Evolutionary conservation across 2,113 vertebrate genomes (phyloP).

Genomic region (Anseranas semipalmata): DNA sequence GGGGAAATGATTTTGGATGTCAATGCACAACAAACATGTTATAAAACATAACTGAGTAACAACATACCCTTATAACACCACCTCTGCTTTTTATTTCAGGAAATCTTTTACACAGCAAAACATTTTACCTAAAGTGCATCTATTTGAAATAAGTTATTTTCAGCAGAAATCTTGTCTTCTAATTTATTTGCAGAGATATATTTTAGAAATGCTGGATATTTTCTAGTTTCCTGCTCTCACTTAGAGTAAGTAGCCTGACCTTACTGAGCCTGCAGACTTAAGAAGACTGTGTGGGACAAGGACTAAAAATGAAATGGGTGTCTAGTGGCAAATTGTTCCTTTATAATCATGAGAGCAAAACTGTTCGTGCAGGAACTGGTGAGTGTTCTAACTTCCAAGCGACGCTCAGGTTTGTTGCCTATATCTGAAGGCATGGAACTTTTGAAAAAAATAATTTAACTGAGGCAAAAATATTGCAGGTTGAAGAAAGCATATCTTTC

Average conservation of each 20-base stretch:
- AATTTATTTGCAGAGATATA: neutral
- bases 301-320: neutral
- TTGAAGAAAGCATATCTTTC: neutral
- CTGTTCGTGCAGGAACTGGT: neutral
- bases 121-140: neutral
- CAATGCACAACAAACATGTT: neutral
- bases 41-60: neutral
- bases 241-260: neutral
- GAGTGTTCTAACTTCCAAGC: neutral
- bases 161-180: neutral
- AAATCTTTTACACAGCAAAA: neutral
- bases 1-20: neutral
- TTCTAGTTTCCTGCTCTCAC: neutral
- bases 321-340: neutral
- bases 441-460: neutral
- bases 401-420: neutral
- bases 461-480: neutral
- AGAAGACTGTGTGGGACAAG: neutral
- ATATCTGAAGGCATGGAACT: neutral
- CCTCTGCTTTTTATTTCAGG: neutral
- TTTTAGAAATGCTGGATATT: neutral
- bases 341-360: neutral
- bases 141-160: neutral
- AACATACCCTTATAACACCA: neutral
- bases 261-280: neutral